Percentiles rank a stretch among this genome's conserved stretches.
These are phyloP conservation scores for Augochlora pura DNA, from an alignment of 1,140 invertebrate species.

Conservation along the genomic window DNA sequence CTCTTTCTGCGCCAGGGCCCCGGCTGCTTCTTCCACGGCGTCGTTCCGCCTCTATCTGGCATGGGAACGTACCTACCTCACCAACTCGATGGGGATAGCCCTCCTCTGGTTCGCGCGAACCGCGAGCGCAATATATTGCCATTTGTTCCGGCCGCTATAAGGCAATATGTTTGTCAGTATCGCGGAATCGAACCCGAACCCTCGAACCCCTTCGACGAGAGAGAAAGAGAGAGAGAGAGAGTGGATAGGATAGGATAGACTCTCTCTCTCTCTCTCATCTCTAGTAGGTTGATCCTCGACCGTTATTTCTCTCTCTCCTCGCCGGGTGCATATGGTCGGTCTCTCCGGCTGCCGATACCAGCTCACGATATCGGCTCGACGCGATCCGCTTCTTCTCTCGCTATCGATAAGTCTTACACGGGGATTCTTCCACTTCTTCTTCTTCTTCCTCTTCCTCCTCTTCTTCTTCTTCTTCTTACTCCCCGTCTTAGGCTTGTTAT, in stretches of 20 bases:
- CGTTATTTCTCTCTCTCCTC: conserved; percentile 50
- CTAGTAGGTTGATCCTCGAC: conserved; percentile 51
- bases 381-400: conserved; percentile 43
- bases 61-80: conserved; percentile 57
- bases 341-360: conserved; percentile 42
- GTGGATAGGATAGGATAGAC: background rate
- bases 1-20: too few species aligned
- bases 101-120: conserved; percentile 34
- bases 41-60: conserved; percentile 32
- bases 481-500: conserved; percentile 54
- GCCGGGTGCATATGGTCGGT: conserved; percentile 53
- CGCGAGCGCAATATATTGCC: conserved; percentile 58
- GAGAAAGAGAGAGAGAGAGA: background rate
- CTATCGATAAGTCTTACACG: conserved; percentile 55
- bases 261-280: too few species aligned
- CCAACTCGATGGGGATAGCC: conserved; percentile 39
- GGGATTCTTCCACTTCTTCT: conserved; percentile 46
- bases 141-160: conserved; percentile 62
- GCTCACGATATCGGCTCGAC: conserved; percentile 44
- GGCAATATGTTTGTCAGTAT: conserved; percentile 65
- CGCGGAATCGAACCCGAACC: conserved; percentile 57
- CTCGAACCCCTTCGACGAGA: conserved; percentile 50
- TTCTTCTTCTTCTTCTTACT: conserved; percentile 53
- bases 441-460: conserved; percentile 39
- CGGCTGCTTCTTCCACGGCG: conserved; percentile 27